Evolutionary conservation across 2,113 vertebrate genomes (phyloP).

Genomic region (Calidris pygmaea): DNA sequence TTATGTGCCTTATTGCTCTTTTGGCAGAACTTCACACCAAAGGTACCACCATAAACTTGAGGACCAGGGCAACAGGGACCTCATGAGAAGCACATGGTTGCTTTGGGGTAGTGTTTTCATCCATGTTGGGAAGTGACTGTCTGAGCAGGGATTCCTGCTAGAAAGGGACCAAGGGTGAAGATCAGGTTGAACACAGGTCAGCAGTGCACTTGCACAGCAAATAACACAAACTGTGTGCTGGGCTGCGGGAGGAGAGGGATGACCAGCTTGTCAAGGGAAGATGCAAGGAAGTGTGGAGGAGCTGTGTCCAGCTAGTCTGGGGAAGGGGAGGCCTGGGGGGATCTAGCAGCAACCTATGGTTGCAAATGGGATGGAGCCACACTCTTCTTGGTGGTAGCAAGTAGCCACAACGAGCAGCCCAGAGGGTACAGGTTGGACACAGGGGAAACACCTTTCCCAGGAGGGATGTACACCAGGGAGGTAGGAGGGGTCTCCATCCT

Average conservation of each 20-base stretch:
- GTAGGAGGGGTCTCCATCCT: neutral
- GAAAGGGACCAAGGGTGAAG: neutral
- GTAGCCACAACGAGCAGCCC: neutral
- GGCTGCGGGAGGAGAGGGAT: neutral
- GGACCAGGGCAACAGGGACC: neutral
- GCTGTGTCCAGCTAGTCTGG: neutral
- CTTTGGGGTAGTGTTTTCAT: neutral
- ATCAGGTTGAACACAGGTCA: neutral
- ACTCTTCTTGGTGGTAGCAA: neutral
- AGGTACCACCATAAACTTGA: neutral
- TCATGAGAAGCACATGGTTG: neutral
- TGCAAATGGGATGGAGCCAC: neutral
- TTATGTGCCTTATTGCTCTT: neutral
- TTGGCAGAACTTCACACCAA: neutral
- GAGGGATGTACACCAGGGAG: fast-evolving
- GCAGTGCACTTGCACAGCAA: neutral
- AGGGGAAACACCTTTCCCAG: neutral
- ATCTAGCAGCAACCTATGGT: neutral
- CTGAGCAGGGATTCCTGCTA: neutral
- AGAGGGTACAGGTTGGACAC: neutral
- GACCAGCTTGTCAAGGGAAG: neutral
- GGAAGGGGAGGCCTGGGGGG: neutral
- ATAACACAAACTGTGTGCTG: neutral
- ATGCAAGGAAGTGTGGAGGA: neutral
- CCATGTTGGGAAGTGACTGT: neutral